Base-by-base conservation (phyloP, 1,140 invertebrate genomes). In the Acromyrmex echinatior region DNA sequence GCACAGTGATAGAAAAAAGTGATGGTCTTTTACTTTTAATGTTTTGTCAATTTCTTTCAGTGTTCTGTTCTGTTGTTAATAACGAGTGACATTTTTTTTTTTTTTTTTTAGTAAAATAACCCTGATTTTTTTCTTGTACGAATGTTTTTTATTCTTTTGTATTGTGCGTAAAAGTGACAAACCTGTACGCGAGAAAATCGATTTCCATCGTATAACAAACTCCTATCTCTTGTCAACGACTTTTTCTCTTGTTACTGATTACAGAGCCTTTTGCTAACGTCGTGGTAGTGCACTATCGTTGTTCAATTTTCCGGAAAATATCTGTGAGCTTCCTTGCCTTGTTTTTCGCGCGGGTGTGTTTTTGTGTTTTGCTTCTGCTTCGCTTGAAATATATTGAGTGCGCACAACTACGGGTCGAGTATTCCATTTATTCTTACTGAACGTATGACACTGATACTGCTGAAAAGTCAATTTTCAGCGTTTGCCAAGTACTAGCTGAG, bases 271-370 rank as follows among this genome's bases (percentile, higher is more conserved):
- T 76, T 62, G 58, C 68, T 84, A 76, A 74, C 80, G 56, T 62
- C 45, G 58, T 51, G 18, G 80, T 63, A 71, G 28, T 58, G 70
- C 70, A 62, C 80, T 84, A 58, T 84, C 56, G 66, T 62, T 74
- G 80, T 84, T 60, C 68, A 84, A 84, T 84, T 84, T 84, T 84
- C 80, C 56, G 80, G 80, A 84, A 84, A 84, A 84, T 84, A 84
- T 84, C 80, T 49, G 80, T 28, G 39, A 84, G 70, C 70, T 74
- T 62, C 56, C 14, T n/a, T 45, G 80, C n/a, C 80, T 76, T 76
- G 80, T 84, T 84, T 84, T 84, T 84, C 70, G 56, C 80, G 80
- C 68, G 65, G 9, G 6, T 74, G 56, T 74, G 56, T 84, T 84
- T 84, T 84, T 84, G 70, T 71, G 80, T 84, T 84, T 82, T 49